Conservation (phyloP, 2,113 vertebrate species). For the Hepsetus odoe region DNA sequence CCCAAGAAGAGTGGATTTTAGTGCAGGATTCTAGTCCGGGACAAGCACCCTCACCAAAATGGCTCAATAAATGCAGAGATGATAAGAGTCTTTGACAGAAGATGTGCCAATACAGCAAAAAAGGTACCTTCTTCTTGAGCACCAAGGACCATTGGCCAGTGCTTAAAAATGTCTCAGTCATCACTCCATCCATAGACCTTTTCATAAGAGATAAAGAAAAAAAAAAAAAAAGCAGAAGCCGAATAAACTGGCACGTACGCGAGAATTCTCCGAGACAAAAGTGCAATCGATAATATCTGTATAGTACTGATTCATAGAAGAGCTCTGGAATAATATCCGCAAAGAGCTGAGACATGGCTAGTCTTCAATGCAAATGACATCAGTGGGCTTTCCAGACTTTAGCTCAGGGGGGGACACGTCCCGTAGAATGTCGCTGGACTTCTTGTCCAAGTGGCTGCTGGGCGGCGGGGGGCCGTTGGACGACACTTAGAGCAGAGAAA, state of each 20-base stretch:
- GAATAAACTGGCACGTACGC: conserved; percentile 53
- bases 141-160: background rate
- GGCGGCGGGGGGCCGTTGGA: conserved; percentile 72
- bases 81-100: conserved; percentile 15
- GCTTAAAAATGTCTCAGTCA: background rate
- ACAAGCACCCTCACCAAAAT: conserved; percentile 14
- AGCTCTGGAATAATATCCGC: background rate
- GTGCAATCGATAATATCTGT: conserved; percentile 70
- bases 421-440: conserved; percentile 73
- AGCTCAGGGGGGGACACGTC: conserved; percentile 73
- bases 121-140: background rate
- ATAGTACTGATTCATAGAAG: conserved; percentile 29
- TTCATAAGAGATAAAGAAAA: conserved; percentile 14
- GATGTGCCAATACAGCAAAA: conserved; percentile 6
- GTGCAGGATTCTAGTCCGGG: background rate
- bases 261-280: conserved; percentile 66
- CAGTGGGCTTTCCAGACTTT: conserved; percentile 72
- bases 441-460: conserved; percentile 77
- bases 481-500: conserved; percentile 74
- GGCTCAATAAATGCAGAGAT: conserved; percentile 24
- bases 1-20: background rate
- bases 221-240: conserved; percentile 60
- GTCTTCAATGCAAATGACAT: conserved; percentile 78
- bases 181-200: background rate
- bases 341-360: conserved; percentile 52